Evolutionary conservation across 2,888 invertebrate genomes (phyloP).

Genomic region (Pyrrhosoma nymphula): DNA sequence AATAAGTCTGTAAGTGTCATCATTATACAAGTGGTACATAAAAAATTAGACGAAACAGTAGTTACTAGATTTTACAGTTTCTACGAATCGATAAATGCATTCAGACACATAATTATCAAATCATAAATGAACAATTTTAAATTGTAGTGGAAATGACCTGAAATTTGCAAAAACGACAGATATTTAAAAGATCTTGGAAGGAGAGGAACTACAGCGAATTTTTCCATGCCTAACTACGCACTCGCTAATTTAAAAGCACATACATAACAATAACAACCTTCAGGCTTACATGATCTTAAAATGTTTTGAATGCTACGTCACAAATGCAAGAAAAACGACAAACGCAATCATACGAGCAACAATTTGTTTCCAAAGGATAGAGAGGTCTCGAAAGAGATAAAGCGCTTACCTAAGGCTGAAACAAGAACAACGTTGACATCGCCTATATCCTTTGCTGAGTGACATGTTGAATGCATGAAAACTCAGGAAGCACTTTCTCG

Average conservation of each 20-base stretch:
- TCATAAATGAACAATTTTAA: not conserved
- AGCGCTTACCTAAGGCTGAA: slow-evolving; percentile 5
- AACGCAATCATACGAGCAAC: not conserved
- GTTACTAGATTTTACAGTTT: not conserved
- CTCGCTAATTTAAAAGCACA: not conserved
- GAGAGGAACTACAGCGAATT: not conserved
- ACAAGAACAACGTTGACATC: slow-evolving; percentile 52
- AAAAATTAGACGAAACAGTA: not conserved
- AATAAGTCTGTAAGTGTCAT: not conserved
- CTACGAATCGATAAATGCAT: not conserved
- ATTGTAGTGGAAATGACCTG: not conserved
- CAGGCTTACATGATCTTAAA: not conserved
- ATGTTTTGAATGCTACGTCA: slow-evolving; percentile 17
- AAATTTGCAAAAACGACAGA: not conserved
- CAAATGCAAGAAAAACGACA: not conserved
- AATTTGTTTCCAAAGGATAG: not conserved
- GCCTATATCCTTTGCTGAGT: slow-evolving; percentile 48
- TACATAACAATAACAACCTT: not conserved
- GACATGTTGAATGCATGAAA: slow-evolving; percentile 47
- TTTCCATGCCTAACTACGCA: not conserved
- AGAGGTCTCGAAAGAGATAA: not conserved
- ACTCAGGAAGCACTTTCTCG: slow-evolving; percentile 37
- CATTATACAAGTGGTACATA: too few species aligned
- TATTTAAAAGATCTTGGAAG: not conserved
- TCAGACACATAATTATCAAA: not conserved